A percentile compares a stretch with the other conserved stretches of the same genome.
These are phyloP conservation scores for Lamellibrachia luymesi DNA, from an alignment of 1,140 invertebrate genomes.

Conservation along the genomic window DNA sequence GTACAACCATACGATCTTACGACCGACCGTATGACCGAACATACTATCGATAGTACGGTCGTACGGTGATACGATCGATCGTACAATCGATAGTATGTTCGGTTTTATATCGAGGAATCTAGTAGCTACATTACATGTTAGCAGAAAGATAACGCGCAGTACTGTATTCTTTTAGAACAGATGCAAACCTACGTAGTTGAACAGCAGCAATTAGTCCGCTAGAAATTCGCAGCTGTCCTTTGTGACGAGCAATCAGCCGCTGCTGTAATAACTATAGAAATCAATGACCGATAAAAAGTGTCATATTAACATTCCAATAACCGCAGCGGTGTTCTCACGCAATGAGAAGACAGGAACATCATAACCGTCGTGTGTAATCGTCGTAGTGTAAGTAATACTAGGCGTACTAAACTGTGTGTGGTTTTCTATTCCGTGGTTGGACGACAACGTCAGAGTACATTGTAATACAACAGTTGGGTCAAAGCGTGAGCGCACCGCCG, in stretches of 20 bases:
- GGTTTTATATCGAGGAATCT: too few species aligned
- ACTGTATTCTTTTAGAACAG: neutral
- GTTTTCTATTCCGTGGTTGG: too few species aligned
- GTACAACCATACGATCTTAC: too few species aligned
- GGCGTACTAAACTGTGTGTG: neutral
- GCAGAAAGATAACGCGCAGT: too few species aligned
- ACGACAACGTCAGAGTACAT: too few species aligned
- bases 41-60: neutral
- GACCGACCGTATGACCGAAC: neutral
- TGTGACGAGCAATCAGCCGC: neutral
- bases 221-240: neutral
- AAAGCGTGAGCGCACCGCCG: too few species aligned
- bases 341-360: neutral
- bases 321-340: neutral
- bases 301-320: neutral
- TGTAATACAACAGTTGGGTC: too few species aligned
- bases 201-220: too few species aligned
- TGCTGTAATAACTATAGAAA: neutral
- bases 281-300: neutral
- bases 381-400: neutral
- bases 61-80: neutral
- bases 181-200: neutral
- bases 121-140: too few species aligned
- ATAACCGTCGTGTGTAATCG: neutral
- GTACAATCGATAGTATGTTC: too few species aligned